Evolutionary conservation across 2,797 vertebrate species (phyloP), one percentile per base, ranked within the genome.

Genomic region (Peromyscus attwateri): DNA sequence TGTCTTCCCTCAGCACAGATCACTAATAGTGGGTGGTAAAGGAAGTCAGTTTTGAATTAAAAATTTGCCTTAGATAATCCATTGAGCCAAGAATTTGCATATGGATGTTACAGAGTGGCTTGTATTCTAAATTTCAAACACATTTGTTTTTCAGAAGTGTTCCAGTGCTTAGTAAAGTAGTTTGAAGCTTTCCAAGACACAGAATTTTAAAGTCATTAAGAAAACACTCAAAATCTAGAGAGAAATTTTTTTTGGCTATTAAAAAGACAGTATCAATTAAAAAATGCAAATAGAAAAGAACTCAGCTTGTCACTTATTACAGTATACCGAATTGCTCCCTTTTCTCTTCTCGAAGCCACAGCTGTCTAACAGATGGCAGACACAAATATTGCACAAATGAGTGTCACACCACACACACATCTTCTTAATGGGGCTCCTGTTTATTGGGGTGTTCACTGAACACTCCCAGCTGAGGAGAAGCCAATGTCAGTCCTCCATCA

Each of bases 21-120:
- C n/a, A 91, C 89, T 95, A 95, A 95, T 94, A 94, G 91, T 87
- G 85, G 70, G 64, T 97, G 91, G 68, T 83, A 94, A 87, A 95
- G 46, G 71, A 91, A 95, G 93, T 95, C 77, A 83, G 95, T 96
- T 97, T 95, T 94, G 89, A 98, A 96, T 97, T 92, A 94, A 96
- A 89, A 95, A 68, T 96, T 96, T 97, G 82, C 89, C 88, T 97
- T 95, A 96, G 91, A 95, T 95, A 96, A 94, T 92, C 55, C 88
- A 91, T 0, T 2, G 57, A 92, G 97, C 91, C 94, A 95, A 79
- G 52, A 91, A 57, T 96, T 95, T 96, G 92, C 83, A 91, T 87
- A 87, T 77, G 84, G 84, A 76, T 95, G 68, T 91, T 88, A 89
- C 19, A 84, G 84, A 95, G 25, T 55, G 92, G 29, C 94, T 88